Evolutionary conservation across 2,797 vertebrate species (phyloP).

Genomic region (Loriculus beryllinus): DNA sequence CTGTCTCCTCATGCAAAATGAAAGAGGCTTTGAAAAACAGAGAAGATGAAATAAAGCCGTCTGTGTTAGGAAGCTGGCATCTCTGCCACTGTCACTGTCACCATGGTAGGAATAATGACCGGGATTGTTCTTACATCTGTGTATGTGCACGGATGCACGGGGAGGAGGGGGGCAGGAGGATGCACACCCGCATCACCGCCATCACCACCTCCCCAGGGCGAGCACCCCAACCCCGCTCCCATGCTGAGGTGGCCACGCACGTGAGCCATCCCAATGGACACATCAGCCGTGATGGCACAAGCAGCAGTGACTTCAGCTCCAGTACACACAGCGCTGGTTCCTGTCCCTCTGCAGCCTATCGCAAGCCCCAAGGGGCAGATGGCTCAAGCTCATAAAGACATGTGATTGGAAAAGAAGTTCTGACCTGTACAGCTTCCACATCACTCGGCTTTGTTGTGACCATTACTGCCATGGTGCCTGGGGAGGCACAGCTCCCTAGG

Average conservation of each 20-base stretch:
- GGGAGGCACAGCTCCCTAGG: rapidly evolving
- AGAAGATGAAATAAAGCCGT: slow-evolving; percentile 67
- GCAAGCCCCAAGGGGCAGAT: background rate
- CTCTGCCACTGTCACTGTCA: slow-evolving; percentile 63
- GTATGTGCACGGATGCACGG: background rate
- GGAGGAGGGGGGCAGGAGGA: background rate
- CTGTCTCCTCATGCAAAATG: slow-evolving; percentile 75
- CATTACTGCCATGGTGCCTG: rapidly evolving
- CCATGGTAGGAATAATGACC: slow-evolving; percentile 54
- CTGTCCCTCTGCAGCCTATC: background rate
- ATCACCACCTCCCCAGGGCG: background rate
- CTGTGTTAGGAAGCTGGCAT: slow-evolving; percentile 67
- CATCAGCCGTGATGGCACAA: rapidly evolving
- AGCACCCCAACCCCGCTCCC: background rate
- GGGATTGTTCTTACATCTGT: slow-evolving; percentile 48
- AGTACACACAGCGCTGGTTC: rapidly evolving
- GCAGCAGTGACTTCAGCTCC: background rate
- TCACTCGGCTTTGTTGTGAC: background rate
- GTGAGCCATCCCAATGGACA: rapidly evolving
- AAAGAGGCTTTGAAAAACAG: slow-evolving; percentile 75
- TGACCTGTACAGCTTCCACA: background rate
- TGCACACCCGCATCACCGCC: background rate
- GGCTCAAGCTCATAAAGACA: background rate
- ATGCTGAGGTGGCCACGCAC: rapidly evolving
- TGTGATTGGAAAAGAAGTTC: background rate